These are phyloP conservation scores for Drosophila orena DNA, from an alignment of 1,140 invertebrate genomes.

Conservation along the genomic window DNA sequence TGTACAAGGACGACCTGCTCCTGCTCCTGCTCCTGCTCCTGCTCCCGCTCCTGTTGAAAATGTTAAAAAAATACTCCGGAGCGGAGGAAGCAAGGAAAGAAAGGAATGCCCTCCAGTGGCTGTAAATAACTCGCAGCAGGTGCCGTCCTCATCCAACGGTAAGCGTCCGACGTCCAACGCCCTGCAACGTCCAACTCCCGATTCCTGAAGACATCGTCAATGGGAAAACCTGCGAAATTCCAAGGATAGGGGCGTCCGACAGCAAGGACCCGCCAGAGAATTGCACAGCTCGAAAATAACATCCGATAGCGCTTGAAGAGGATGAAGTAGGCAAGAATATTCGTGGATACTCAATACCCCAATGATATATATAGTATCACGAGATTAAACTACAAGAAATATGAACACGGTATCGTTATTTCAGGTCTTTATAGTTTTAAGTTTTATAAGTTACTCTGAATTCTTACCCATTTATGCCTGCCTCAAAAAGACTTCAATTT, in stretches of 20 bases:
- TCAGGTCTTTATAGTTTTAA: neutral
- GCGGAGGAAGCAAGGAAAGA: slow-evolving; percentile 17
- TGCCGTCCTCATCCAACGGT: slow-evolving; percentile 45
- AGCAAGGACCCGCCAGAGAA: slow-evolving; percentile 15
- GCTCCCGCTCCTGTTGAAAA: slow-evolving; percentile 11
- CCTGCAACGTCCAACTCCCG: slow-evolving; percentile 10
- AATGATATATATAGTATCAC: too few relatives aligned
- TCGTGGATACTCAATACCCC: neutral
- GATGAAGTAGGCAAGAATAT: neutral
- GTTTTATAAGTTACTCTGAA: neutral
- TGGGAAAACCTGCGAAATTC: slow-evolving; percentile 18
- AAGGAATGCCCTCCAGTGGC: slow-evolving; percentile 67
- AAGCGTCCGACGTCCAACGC: slow-evolving; percentile 8
- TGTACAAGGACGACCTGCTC: slow-evolving; percentile 55
- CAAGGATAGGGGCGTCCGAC: neutral
- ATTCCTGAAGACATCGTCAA: slow-evolving; percentile 42
- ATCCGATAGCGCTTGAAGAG: neutral
- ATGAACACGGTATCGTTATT: neutral
- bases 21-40: slow-evolving; percentile 7
- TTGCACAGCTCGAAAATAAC: slow-evolving; percentile 19
- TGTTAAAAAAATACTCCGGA: neutral
- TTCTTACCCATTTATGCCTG: neutral
- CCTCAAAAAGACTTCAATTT: neutral
- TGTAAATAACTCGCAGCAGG: slow-evolving; percentile 82
- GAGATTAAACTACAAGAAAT: too few relatives aligned